Percentiles rank a stretch among this genome's conserved stretches.
phyloP scores from a whole-genome alignment of 2,113 vertebrate genomes.

The Pollachius pollachius region DNA sequence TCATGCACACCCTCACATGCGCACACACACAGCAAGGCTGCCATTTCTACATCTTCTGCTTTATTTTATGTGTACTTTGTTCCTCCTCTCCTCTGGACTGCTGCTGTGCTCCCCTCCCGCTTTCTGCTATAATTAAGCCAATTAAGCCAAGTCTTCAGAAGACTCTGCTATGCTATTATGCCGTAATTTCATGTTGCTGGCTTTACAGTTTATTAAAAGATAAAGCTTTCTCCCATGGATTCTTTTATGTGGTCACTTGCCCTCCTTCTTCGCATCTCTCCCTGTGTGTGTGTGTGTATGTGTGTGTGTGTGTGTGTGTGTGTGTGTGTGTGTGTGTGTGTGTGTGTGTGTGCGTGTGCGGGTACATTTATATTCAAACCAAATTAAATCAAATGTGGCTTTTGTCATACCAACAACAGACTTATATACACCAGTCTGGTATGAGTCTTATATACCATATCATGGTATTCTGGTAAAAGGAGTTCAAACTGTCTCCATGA shows the following conservation, averaged over 20 bases:
- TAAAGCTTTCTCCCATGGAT: constrained; percentile 74
- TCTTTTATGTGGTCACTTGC: constrained; percentile 69
- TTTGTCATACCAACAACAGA: constrained; percentile 23
- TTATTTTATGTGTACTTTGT: background rate
- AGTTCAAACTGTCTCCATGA: too few species aligned
- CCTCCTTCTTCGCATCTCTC: constrained; percentile 23
- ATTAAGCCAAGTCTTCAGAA: constrained; percentile 78
- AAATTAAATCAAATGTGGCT: constrained; percentile 50
- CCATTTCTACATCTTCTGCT: constrained; percentile 3
- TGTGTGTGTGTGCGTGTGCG: constrained; percentile 24
- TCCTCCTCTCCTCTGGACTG: background rate
- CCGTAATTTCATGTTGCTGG: constrained; percentile 78
- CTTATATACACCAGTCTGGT: background rate
- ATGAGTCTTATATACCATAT: too few species aligned
- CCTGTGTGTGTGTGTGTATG: background rate
- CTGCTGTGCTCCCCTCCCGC: background rate
- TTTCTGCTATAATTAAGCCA: constrained; percentile 75
- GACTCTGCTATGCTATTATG: constrained; percentile 71
- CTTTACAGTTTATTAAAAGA: constrained; percentile 79
- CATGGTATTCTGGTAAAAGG: too few species aligned
- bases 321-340: constrained; percentile 21
- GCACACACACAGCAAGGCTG: constrained; percentile 22
- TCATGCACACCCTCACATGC: too few species aligned
- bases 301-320: background rate
- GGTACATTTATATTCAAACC: constrained; percentile 59